phyloP scores from a whole-genome alignment of 2,888 invertebrate genomes.

The Eupithecia pulchellata region DNA sequence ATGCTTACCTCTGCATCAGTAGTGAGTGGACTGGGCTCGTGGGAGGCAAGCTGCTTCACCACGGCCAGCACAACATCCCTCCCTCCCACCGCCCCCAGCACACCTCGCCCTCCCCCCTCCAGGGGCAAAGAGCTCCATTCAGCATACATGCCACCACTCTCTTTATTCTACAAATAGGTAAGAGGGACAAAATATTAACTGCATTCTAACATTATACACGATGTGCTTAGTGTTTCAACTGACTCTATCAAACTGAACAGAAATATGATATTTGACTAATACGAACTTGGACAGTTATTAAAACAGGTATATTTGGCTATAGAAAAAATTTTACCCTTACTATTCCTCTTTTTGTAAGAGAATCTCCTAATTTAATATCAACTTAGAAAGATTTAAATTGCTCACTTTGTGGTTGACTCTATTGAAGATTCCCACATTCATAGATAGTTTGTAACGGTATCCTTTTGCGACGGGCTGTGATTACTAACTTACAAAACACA shows the following conservation, averaged over 20 bases:
- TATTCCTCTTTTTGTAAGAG: neutral
- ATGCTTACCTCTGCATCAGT: conserved; percentile 91
- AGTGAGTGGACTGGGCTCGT: conserved; percentile 93
- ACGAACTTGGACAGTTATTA: neutral
- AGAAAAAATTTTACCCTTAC: too few species aligned
- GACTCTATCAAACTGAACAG: neutral
- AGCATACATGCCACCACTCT: conserved; percentile 91
- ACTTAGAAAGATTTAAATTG: neutral
- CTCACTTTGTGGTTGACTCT: conserved; percentile 91
- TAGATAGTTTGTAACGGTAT: conserved; percentile 83
- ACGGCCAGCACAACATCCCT: conserved; percentile 93
- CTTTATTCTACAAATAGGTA: conserved; percentile 81
- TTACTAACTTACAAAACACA: conserved; percentile 21
- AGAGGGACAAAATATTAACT: neutral
- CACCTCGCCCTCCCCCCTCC: conserved; percentile 90
- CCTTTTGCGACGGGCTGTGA: conserved; percentile 49
- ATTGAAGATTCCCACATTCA: conserved; percentile 93
- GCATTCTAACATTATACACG: neutral
- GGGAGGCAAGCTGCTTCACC: conserved; percentile 92
- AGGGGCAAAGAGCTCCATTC: conserved; percentile 93
- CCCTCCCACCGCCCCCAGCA: conserved; percentile 93
- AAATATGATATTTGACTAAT: too few species aligned
- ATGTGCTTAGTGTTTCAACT: neutral
- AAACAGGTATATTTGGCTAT: neutral
- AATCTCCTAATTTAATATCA: neutral